Conservation (phyloP, 2,113 vertebrate genomes). For the Aegithalos caudatus region DNA sequence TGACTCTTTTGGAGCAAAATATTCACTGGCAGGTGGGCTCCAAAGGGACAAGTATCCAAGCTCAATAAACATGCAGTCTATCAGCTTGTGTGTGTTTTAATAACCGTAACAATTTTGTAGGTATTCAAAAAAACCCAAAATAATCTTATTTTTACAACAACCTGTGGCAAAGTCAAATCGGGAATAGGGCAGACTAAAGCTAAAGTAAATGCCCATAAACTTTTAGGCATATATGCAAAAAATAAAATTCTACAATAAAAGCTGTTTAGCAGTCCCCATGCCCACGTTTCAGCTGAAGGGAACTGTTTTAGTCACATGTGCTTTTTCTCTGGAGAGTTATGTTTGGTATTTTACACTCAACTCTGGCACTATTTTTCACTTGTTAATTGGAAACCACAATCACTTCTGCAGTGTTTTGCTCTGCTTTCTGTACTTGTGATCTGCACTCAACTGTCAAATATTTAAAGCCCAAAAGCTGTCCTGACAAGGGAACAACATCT, state of each 20-base stretch:
- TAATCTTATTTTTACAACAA: conserved; percentile 36
- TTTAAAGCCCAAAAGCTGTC: background rate
- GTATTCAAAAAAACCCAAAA: background rate
- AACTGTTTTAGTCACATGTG: conserved; percentile 5
- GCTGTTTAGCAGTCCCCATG: conserved; percentile 9
- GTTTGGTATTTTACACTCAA: conserved; percentile 17
- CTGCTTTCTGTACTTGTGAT: background rate
- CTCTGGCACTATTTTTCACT: background rate
- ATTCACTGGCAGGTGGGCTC: background rate
- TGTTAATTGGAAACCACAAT: conserved; percentile 7
- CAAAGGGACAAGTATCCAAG: background rate
- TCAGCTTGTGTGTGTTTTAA: conserved; percentile 22
- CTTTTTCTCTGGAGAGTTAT: conserved; percentile 9
- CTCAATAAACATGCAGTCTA: background rate
- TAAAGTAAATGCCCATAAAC: conserved; percentile 40
- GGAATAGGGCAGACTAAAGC: background rate
- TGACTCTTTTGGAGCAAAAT: background rate
- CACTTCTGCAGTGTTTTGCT: background rate
- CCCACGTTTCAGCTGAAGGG: conserved; percentile 3
- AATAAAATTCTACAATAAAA: conserved; percentile 28
- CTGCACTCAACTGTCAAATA: background rate
- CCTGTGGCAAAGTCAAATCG: background rate
- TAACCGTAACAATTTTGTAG: background rate
- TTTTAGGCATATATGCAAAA: conserved; percentile 45
- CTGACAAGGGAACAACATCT: background rate